Evolutionary conservation across 2,113 vertebrate genomes (phyloP).

Genomic region (Lepisosteus oculatus): DNA sequence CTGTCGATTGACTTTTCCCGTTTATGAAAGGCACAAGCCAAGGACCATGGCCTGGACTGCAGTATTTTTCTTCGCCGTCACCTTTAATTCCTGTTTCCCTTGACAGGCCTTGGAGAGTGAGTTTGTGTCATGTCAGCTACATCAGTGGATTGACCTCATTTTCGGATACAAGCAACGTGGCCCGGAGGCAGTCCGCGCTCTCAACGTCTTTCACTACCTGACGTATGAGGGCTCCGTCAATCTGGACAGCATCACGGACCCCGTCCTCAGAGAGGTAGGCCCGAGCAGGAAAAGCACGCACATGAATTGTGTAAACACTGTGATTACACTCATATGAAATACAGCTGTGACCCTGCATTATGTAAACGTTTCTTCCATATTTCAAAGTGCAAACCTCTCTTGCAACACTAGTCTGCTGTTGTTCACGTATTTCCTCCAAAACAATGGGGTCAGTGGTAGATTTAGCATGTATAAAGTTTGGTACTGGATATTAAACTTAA

Average conservation of each 20-base stretch:
- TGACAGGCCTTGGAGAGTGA: constrained; percentile 95
- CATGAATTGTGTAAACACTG: not conserved
- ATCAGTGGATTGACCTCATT: constrained; percentile 98
- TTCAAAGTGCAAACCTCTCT: no score
- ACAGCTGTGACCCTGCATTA: no score
- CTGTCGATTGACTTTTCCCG: no score
- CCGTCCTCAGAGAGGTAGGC: constrained; percentile 86
- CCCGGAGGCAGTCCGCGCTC: constrained; percentile 90
- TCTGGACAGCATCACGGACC: constrained; percentile 88
- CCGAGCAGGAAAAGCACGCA: not conserved
- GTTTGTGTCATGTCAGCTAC: constrained; percentile 97
- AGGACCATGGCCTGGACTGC: not conserved
- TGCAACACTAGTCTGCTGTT: no score
- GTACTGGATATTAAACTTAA: no score
- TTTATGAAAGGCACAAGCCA: not conserved
- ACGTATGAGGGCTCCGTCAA: constrained; percentile 92
- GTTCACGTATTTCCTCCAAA: no score
- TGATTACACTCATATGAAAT: no score
- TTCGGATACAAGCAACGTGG: constrained; percentile 98
- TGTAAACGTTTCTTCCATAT: no score
- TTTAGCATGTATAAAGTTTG: no score
- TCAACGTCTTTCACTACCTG: constrained; percentile 95
- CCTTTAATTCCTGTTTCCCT: constrained; percentile 58
- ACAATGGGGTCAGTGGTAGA: no score
- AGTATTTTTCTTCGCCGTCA: constrained; percentile 29